Evolutionary conservation across 2,113 vertebrate species (phyloP), one percentile per base, ranked within the genome.

Genomic region (Caranx ignobilis): DNA sequence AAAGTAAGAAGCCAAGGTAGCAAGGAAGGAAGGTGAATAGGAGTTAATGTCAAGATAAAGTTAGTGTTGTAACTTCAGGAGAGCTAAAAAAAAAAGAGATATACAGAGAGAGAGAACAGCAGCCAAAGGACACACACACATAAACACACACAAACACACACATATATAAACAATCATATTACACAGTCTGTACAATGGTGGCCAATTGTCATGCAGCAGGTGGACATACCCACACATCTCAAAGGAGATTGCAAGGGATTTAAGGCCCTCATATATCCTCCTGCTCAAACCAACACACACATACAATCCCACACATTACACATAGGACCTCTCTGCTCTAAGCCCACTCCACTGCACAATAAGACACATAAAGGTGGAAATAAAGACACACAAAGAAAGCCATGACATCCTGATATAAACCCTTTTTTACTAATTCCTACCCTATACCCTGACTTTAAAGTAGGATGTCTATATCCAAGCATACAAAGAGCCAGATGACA

Each of bases 231-330:
- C 66, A 78, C 84, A 91, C 84, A 89, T 86, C 83, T 87, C 86
- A 89, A 78, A 84, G 83, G 79, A 92, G 88, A 94, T 94, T 92
- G 92, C 68, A 87, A 87, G 81, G 90, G 91, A 91, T 93, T 94
- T 93, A 80, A 81, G 65, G 69, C 71, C 71, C 71, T 84, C 75
- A 47, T 61, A 89, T 83, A 87, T 77, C 62, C 68, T 71, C 71
- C 47, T 35, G 73, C 83, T 78, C 52, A 75, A 82, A 76, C 79
- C 69, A 35, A 71, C 81, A 76, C 76, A 75, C 64, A 66, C 80
- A 64, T 39, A 80, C 64, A 83, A 59, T 63, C 79, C 67, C 64
- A 62, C 79, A 67, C 52, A 12, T 85, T 83, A 74, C 79, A 88
- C 83, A 87, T 71, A 70, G 65, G 71, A 65, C 68, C 32, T 81